These are phyloP conservation scores for Saccopteryx leptura DNA, from an alignment of 2,113 vertebrate species.

Conservation along the genomic window DNA sequence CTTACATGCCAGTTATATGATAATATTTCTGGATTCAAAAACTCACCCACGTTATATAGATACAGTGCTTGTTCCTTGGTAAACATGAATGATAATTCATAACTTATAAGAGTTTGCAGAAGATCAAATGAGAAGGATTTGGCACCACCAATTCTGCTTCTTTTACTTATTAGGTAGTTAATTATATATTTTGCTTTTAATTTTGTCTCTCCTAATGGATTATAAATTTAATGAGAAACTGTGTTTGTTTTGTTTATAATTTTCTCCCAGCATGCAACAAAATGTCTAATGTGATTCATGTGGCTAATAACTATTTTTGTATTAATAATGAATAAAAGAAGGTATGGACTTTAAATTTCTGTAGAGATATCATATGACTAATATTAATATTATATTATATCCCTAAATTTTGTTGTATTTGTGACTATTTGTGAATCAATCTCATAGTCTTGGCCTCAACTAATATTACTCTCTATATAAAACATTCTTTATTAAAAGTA, in stretches of 20 bases:
- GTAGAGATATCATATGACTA: neutral
- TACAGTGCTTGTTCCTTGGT: neutral
- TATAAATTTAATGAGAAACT: neutral
- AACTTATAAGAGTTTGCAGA: neutral
- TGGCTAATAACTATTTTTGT: constrained; percentile 33
- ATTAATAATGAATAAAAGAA: neutral
- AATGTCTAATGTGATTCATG: neutral
- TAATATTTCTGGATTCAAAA: neutral
- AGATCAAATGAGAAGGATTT: neutral
- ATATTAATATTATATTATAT: neutral
- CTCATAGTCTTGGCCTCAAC: neutral
- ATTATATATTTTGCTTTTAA: neutral
- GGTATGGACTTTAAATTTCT: neutral
- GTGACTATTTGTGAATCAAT: neutral
- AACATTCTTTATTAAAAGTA: neutral
- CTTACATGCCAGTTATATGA: neutral
- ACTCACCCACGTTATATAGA: neutral
- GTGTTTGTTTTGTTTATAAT: neutral
- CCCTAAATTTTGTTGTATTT: neutral
- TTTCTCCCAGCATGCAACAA: neutral
- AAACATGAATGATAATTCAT: neutral
- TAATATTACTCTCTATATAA: neutral
- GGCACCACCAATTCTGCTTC: neutral
- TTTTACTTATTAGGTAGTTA: neutral
- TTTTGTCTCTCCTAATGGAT: constrained; percentile 35